Evolutionary conservation across 2,888 invertebrate species (phyloP).

Genomic region (Cryptosula pallasiana): DNA sequence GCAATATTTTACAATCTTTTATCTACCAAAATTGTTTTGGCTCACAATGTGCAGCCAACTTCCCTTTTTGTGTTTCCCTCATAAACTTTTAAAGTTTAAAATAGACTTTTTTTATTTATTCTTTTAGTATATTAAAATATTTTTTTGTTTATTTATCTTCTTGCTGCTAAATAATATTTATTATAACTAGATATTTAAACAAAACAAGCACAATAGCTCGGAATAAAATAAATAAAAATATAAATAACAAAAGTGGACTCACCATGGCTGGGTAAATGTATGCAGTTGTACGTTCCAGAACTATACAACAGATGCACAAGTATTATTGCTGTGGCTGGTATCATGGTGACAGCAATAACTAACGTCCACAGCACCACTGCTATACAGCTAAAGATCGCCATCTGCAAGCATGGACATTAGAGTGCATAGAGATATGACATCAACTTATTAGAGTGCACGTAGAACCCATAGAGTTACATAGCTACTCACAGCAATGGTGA

Average conservation of each 20-base stretch:
- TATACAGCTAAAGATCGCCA: constrained; percentile 5
- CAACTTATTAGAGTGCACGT: neutral
- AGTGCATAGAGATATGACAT: neutral
- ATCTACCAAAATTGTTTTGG: too few species aligned
- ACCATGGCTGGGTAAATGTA: constrained; percentile 19
- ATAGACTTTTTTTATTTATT: too few species aligned
- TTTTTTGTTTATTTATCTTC: too few species aligned
- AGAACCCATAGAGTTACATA: neutral
- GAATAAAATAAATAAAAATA: neutral
- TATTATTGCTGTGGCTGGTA: neutral
- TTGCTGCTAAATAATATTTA: neutral
- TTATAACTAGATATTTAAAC: neutral
- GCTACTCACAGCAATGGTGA: constrained; percentile 7
- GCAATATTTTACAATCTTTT: too few species aligned
- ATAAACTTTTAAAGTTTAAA: too few species aligned
- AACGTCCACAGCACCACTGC: constrained; percentile 12
- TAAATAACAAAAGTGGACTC: neutral
- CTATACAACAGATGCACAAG: neutral
- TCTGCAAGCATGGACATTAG: neutral
- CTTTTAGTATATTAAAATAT: too few species aligned
- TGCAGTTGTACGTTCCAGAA: neutral
- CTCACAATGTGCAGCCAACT: too few species aligned
- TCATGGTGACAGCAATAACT: constrained; percentile 9
- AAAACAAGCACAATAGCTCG: neutral
- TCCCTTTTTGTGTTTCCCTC: too few species aligned